Conservation (phyloP, 1,140 invertebrate species). For the Bombus picipes region DNA sequence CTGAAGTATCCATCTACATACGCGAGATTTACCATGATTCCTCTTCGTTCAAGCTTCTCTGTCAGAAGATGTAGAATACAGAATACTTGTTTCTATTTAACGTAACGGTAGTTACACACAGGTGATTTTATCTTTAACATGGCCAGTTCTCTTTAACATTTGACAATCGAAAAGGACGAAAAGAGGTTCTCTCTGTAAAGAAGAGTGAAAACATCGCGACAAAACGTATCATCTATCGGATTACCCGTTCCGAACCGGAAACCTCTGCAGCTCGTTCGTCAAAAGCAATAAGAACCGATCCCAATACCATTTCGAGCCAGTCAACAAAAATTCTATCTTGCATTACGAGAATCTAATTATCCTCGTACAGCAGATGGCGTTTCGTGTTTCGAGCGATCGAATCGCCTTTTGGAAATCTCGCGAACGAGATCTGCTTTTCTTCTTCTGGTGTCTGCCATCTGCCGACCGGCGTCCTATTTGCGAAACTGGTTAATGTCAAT, state of each 20-base stretch:
- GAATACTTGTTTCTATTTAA: too few species aligned
- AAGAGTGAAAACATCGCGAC: too few species aligned
- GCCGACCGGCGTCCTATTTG: constrained; percentile 34
- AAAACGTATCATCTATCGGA: background rate
- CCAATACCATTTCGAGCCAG: background rate
- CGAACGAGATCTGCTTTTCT: constrained; percentile 10
- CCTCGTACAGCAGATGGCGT: constrained; percentile 26
- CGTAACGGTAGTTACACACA: too few species aligned
- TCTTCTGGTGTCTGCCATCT: constrained; percentile 13
- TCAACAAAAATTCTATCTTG: constrained; percentile 4
- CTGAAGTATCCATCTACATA: rapidly evolving
- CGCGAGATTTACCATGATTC: too few species aligned
- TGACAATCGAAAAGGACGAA: too few species aligned
- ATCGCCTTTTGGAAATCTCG: constrained; percentile 26
- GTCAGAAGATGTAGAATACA: too few species aligned
- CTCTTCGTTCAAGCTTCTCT: too few species aligned
- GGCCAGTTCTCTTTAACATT: too few species aligned
- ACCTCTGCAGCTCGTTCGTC: background rate
- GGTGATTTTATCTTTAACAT: too few species aligned
- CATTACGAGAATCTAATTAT: constrained; percentile 39
- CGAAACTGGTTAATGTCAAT: constrained; percentile 48
- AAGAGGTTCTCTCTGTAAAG: too few species aligned
- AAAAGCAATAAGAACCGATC: background rate
- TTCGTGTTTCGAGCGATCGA: constrained; percentile 31
- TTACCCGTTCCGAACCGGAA: background rate